Percentiles rank a stretch among this genome's conserved stretches.
Evolutionary conservation across 2,797 vertebrate genomes (phyloP).

Genomic region (Sebastes dallii): DNA sequence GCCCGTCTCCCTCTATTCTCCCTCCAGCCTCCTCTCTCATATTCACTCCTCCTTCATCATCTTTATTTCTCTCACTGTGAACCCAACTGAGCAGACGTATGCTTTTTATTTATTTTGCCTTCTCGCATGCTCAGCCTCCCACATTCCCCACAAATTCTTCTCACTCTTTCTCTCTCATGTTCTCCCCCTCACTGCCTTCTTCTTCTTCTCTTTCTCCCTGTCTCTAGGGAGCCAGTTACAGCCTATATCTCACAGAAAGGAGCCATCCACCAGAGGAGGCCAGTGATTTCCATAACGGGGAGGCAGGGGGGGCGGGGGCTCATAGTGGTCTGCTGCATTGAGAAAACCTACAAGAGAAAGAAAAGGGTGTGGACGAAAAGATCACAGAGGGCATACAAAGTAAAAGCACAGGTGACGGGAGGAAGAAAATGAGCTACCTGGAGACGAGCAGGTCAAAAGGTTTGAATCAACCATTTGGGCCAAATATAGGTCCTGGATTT

Average conservation of each 20-base stretch:
- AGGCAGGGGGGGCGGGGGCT: not conserved
- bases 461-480: not conserved
- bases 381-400: not conserved
- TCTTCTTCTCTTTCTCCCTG: not conserved
- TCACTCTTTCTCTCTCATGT: not conserved
- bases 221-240: constrained; percentile 45
- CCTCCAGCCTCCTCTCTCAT: not conserved
- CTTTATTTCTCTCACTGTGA: constrained; percentile 40
- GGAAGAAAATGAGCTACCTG: not conserved
- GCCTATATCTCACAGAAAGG: constrained; percentile 42
- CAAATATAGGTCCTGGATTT: constrained; percentile 1
- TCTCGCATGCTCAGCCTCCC: not conserved
- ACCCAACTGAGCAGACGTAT: not conserved
- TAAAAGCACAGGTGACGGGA: not conserved
- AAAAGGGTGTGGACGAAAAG: constrained; percentile 12
- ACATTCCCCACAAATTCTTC: constrained; percentile 21
- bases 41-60: constrained; percentile 29
- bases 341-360: constrained; percentile 15
- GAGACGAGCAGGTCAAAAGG: constrained; percentile 27
- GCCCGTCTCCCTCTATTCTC: not conserved
- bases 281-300: constrained; percentile 43
- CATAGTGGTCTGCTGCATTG: constrained; percentile 33
- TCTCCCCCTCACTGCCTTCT: not conserved
- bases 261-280: constrained; percentile 45
- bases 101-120: constrained; percentile 23